These are phyloP conservation scores for Scaptomyza caliginosa DNA, from an alignment of 2,888 invertebrate genomes.

Conservation along the genomic window DNA sequence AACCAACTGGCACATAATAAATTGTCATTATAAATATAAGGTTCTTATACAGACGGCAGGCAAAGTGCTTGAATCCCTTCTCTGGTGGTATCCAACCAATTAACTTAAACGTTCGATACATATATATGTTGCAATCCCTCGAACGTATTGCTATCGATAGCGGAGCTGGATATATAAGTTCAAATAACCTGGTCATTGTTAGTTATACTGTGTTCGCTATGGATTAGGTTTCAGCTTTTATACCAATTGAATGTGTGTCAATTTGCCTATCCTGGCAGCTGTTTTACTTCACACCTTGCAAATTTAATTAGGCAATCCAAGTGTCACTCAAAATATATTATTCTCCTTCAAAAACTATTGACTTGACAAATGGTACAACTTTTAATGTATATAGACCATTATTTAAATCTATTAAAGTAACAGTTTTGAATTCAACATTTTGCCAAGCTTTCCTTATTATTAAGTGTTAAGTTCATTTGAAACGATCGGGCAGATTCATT, in stretches of 20 bases:
- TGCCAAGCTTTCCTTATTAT: too few relatives aligned
- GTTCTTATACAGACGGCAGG: constrained; percentile 31
- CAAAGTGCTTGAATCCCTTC: constrained; percentile 5
- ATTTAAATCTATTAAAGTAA: too few relatives aligned
- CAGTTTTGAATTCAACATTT: too few relatives aligned
- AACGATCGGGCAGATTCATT: not conserved
- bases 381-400: too few relatives aligned
- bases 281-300: not conserved
- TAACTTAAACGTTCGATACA: constrained; percentile 21
- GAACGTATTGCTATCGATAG: constrained; percentile 26
- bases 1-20: constrained; percentile 35
- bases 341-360: too few relatives aligned
- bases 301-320: not conserved
- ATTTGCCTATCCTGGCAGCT: not conserved
- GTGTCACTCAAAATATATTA: not conserved
- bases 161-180: constrained; percentile 31
- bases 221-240: not conserved
- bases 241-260: not conserved
- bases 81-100: constrained; percentile 37
- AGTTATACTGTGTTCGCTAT: not conserved
- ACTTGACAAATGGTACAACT: too few relatives aligned
- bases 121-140: constrained; percentile 20
- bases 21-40: constrained; percentile 9
- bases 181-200: constrained; percentile 11
- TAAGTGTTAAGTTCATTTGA: not conserved